Evolutionary conservation across 1,140 invertebrate species (phyloP).

Genomic region (Nasonia giraulti): DNA sequence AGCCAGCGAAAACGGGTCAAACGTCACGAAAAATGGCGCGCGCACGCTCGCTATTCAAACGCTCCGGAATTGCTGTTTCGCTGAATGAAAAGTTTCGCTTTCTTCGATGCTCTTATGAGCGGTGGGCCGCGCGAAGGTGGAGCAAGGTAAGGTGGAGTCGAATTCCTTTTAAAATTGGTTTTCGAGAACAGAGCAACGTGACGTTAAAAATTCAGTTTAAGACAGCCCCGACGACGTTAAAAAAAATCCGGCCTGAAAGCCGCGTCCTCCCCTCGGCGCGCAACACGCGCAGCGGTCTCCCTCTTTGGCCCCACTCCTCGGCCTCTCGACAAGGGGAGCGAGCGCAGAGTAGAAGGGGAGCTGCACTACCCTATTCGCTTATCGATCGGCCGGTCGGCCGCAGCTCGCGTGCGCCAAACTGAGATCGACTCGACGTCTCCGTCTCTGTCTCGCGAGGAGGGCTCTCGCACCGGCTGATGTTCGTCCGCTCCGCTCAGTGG

Average conservation of each 20-base stretch:
- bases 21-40: background rate
- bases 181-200: too few species aligned
- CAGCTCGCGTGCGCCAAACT: conserved; percentile 42
- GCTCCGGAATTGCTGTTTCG: background rate
- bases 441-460: conserved; percentile 56
- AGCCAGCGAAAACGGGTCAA: background rate
- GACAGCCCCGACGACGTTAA: background rate
- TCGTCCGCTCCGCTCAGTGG: conserved; percentile 64
- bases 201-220: too few species aligned
- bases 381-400: conserved; percentile 69
- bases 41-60: background rate
- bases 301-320: conserved; percentile 55
- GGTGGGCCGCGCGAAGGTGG: too few species aligned
- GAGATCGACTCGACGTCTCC: conserved; percentile 47
- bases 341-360: background rate
- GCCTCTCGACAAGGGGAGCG: conserved; percentile 53
- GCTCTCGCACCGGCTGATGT: conserved; percentile 56
- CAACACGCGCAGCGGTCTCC: too few species aligned
- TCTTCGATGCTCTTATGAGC: too few species aligned
- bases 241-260: conserved; percentile 41
- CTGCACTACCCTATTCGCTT: conserved; percentile 62
- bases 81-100: too few species aligned
- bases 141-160: too few species aligned
- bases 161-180: too few species aligned
- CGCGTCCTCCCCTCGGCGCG: too few species aligned